Evolutionary conservation across 2,113 vertebrate genomes (phyloP), one percentile per base, ranked within the genome.

Genomic region (Entomyzon cyanotis): DNA sequence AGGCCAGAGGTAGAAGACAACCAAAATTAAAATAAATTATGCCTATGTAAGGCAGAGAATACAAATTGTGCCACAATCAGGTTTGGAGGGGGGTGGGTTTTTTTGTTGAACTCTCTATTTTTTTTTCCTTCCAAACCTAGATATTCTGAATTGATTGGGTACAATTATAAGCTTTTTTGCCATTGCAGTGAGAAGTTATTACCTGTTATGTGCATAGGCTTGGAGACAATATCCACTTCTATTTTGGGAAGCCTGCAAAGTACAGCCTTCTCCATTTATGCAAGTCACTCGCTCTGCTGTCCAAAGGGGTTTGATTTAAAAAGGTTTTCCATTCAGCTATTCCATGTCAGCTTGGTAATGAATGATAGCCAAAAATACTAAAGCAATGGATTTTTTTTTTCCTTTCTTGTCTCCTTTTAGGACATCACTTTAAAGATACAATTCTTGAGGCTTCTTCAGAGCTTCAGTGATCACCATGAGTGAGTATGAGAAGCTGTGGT

Each of bases 381-480:
- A 88, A 90, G 37, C 7, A 56, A 27, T 18, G 5, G 10, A 9
- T 17, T 17, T 37, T 39, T 46, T 47, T 58, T 62, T 0, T 22
- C 27, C 3, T 73, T 93, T 80, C 41, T 88, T 73, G 8, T 82
- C 84, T 89, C 89, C n/a, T 84, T 95, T 68, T 90, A 99, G 99
- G 99, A 99, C 97, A 99, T 99, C 94, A 99, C 99, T 73, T 98
- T 99, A 95, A 99, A 99, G 98, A 99, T 99, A 96, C 99, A 99
- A 95, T 99, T 99, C 94, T 95, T 99, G 97, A 98, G 99, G 93
- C 98, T 99, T 71, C 99, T 99, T 59, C 99, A 99, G 97, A 99
- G 99, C 96, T 99, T 99, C 97, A 99, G 99, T 73, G 99, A 99
- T 96, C 99, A 99, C 95, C 99, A 99, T 3, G 99, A 99, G 99